Evolutionary conservation across 2,797 vertebrate species (phyloP).

Genomic region (Molothrus ater): DNA sequence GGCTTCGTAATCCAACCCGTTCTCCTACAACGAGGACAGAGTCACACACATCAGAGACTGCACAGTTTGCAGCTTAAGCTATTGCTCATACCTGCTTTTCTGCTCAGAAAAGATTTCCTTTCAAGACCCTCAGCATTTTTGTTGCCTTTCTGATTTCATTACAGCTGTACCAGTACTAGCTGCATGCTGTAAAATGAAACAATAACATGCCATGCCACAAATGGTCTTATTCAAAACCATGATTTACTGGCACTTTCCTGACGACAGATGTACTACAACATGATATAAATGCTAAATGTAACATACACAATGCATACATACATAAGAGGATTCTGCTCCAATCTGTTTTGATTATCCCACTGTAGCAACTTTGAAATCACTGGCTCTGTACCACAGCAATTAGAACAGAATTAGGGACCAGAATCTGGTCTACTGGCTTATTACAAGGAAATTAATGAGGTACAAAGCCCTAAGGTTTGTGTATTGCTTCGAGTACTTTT

Average conservation of each 20-base stretch:
- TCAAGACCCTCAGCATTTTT: not conserved
- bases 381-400: not conserved
- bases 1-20: slow-evolving; percentile 94
- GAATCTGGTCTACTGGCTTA: not conserved
- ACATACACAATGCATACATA: not conserved
- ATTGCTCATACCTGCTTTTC: not conserved
- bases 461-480: not conserved
- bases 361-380: not conserved
- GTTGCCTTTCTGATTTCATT: slow-evolving; percentile 4
- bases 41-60: not conserved
- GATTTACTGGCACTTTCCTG: not conserved
- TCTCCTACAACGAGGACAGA: slow-evolving; percentile 81
- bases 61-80: not conserved
- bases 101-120: not conserved
- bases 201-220: not conserved
- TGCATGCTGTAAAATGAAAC: not conserved
- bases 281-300: not conserved
- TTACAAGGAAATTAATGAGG: not conserved
- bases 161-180: not conserved
- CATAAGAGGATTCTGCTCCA: not conserved
- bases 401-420: slow-evolving; percentile 19
- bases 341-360: not conserved
- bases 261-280: not conserved
- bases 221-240: not conserved
- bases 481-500: not conserved